These are phyloP conservation scores for Cecropterus lyciades DNA, from an alignment of 1,140 invertebrate genomes.

Conservation along the genomic window DNA sequence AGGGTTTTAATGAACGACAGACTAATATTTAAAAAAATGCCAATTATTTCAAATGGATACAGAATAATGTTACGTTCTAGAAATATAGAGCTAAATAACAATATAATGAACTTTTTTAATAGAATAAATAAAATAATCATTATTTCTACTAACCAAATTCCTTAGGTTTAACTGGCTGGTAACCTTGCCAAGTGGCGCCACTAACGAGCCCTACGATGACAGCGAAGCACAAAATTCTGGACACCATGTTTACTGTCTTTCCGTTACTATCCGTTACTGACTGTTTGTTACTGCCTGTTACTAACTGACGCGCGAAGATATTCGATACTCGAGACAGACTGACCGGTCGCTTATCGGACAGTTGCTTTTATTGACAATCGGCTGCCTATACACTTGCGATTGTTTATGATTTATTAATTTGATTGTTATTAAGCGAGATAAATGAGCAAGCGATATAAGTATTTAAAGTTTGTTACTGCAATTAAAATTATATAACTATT, in stretches of 20 bases:
- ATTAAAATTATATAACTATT: no score
- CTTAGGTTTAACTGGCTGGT: conserved; percentile 51
- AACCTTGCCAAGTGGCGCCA: conserved; percentile 50
- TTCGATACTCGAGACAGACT: conserved; percentile 47
- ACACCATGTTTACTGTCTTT: conserved; percentile 54
- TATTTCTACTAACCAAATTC: conserved; percentile 53
- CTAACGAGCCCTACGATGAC: conserved; percentile 47
- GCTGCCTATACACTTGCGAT: conserved; percentile 49
- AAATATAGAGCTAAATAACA: no score
- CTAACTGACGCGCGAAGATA: conserved; percentile 39
- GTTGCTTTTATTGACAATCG: conserved; percentile 65
- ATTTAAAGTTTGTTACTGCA: no score
- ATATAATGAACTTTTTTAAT: no score
- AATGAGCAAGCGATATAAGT: not conserved
- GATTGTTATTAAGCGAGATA: not conserved
- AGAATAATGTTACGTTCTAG: no score
- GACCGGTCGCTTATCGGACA: conserved; percentile 41
- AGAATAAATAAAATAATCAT: not conserved
- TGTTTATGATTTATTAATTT: not conserved
- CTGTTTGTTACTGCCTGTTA: not conserved
- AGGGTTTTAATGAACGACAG: no score
- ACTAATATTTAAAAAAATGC: no score
- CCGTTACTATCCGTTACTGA: conserved; percentile 2
- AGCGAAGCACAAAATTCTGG: conserved; percentile 53
- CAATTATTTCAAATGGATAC: no score